Conservation (phyloP, 2,888 invertebrate species). For the Horisme vitalbata region DNA sequence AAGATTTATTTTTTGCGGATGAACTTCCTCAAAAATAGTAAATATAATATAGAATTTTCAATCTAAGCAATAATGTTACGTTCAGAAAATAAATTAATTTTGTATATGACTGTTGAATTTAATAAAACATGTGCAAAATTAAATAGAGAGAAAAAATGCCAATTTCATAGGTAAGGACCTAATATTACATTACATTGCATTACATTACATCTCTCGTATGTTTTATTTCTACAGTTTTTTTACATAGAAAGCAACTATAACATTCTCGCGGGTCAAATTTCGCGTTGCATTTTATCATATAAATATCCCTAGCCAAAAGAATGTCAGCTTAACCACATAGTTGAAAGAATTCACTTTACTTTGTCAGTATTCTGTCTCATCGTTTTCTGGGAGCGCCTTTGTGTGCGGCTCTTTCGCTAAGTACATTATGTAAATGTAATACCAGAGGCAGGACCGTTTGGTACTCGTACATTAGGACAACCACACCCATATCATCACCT, state of each 20-base stretch:
- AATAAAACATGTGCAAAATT: no score
- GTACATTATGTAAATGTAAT: slow-evolving; percentile 78
- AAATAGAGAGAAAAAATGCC: no score
- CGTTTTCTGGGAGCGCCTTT: slow-evolving; percentile 64
- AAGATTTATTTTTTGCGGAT: no score
- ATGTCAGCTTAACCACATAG: slow-evolving; percentile 42
- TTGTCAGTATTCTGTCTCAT: slow-evolving; percentile 53
- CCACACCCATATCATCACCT: slow-evolving; percentile 65
- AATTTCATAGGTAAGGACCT: no score
- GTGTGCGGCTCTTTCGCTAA: slow-evolving; percentile 69
- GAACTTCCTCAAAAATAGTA: no score
- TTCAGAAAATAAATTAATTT: no score
- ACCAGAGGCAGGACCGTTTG: slow-evolving; percentile 64
- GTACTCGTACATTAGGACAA: slow-evolving; percentile 57
- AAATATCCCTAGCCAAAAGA: slow-evolving; percentile 45
- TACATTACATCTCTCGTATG: no score
- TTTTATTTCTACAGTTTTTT: slow-evolving; percentile 1
- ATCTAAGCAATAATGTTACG: no score
- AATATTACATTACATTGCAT: no score
- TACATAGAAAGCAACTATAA: slow-evolving; percentile 42
- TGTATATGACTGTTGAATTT: no score
- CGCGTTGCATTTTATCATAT: slow-evolving; percentile 55
- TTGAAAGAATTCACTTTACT: slow-evolving; percentile 61
- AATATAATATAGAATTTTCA: no score
- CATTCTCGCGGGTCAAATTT: slow-evolving; percentile 47